phyloP scores from a whole-genome alignment of 2,888 invertebrate species.

The Dinocampus coccinellae region DNA sequence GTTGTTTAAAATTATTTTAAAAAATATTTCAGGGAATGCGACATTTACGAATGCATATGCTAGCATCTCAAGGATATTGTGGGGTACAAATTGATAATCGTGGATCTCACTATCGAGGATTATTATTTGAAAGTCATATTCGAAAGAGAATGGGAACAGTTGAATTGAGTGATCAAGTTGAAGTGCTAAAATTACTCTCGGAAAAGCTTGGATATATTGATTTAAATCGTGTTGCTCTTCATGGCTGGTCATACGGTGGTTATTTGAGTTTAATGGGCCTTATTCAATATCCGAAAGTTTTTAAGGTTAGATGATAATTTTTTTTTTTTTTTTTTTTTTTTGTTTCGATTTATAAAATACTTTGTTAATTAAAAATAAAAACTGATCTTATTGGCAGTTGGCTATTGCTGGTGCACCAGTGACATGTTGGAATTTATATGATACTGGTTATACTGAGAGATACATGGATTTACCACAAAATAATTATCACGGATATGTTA shows the following conservation, averaged over 20 bases:
- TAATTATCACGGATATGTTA: constrained; percentile 84
- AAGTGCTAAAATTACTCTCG: constrained; percentile 89
- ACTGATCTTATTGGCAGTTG: constrained; percentile 65
- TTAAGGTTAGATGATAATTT: constrained; percentile 76
- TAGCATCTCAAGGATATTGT: constrained; percentile 95
- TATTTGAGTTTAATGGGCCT: constrained; percentile 96
- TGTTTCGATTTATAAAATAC: constrained; percentile 6
- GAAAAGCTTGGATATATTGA: constrained; percentile 91
- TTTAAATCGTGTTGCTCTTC: constrained; percentile 91
- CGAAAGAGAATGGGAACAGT: constrained; percentile 93
- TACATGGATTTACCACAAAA: constrained; percentile 91
- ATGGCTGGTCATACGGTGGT: constrained; percentile 99
- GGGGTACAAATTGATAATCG: constrained; percentile 96
- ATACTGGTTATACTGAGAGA: constrained; percentile 98
- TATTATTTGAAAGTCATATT: constrained; percentile 92
- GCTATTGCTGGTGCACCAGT: constrained; percentile 98
- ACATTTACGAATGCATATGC: constrained; percentile 92
- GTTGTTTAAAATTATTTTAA: constrained; percentile 6
- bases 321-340: constrained; percentile 24
- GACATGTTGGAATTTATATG: constrained; percentile 96
- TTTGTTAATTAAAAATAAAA: not conserved
- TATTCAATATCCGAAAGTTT: constrained; percentile 91
- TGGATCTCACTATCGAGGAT: constrained; percentile 94
- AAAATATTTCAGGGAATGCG: constrained; percentile 80
- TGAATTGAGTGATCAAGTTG: constrained; percentile 94